These are phyloP conservation scores for Tubulanus polymorphus DNA, from an alignment of 2,888 invertebrate genomes.

Conservation along the genomic window DNA sequence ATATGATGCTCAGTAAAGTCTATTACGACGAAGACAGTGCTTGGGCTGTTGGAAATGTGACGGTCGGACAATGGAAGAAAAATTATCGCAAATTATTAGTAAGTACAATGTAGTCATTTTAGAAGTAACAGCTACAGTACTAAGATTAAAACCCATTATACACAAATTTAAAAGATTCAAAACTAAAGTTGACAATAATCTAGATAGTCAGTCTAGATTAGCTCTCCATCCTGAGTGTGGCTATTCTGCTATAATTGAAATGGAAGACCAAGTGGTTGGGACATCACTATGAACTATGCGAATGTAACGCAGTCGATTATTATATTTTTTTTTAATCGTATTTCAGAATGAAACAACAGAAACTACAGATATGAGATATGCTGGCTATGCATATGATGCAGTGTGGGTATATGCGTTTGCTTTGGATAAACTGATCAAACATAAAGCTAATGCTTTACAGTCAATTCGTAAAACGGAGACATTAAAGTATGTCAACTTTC, in stretches of 20 bases:
- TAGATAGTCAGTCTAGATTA: too few relatives aligned
- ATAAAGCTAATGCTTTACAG: slow-evolving; percentile 56
- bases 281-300: too few relatives aligned
- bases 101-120: too few relatives aligned
- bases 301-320: background rate
- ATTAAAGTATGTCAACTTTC: slow-evolving; percentile 28
- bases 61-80: slow-evolving; percentile 63
- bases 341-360: background rate
- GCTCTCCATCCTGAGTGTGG: too few relatives aligned
- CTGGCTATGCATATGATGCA: slow-evolving; percentile 76
- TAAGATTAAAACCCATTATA: too few relatives aligned
- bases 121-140: too few relatives aligned
- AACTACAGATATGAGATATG: slow-evolving; percentile 36
- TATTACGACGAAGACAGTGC: slow-evolving; percentile 63
- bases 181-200: too few relatives aligned
- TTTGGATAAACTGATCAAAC: slow-evolving; percentile 63
- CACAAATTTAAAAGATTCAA: too few relatives aligned
- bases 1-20: slow-evolving; percentile 67
- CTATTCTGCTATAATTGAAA: background rate
- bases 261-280: background rate
- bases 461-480: slow-evolving; percentile 24
- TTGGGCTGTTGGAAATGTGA: slow-evolving; percentile 57
- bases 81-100: too few relatives aligned
- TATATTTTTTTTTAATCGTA: background rate
- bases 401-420: slow-evolving; percentile 77